phyloP scores from a whole-genome alignment of 2,888 invertebrate species.

The Gymnoscelis rufifasciata region DNA sequence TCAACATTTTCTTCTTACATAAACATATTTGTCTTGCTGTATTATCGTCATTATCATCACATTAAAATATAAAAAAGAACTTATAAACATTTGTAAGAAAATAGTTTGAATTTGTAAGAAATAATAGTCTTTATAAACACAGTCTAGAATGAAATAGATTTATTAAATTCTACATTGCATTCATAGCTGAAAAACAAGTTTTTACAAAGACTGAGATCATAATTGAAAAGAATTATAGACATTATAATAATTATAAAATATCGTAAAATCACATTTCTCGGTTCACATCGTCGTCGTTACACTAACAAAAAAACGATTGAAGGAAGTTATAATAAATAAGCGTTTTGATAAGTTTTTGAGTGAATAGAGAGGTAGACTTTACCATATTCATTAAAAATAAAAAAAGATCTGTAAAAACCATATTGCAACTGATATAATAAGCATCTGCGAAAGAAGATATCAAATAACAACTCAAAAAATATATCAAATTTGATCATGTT shows the following conservation, averaged over 20 bases:
- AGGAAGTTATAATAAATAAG: conserved; percentile 33
- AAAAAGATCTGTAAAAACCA: too few relatives aligned
- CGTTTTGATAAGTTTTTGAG: conserved; percentile 20
- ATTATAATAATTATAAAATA: conserved; percentile 33
- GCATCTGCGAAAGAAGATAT: too few relatives aligned
- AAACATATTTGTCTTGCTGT: conserved; percentile 52
- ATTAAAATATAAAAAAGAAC: not conserved
- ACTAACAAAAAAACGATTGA: conserved; percentile 29
- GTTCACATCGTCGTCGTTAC: conserved; percentile 42
- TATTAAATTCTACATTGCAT: not conserved
- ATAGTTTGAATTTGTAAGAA: too few relatives aligned
- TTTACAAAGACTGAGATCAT: conserved; percentile 48
- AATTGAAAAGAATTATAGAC: conserved; percentile 32
- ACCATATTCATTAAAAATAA: not conserved
- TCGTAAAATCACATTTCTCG: conserved; percentile 38
- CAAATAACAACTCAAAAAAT: too few relatives aligned
- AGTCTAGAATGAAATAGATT: too few relatives aligned
- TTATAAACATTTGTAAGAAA: too few relatives aligned
- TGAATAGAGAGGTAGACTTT: not conserved
- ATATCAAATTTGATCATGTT: too few relatives aligned
- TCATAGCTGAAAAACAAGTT: conserved; percentile 28
- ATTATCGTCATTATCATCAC: conserved; percentile 26
- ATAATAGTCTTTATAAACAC: too few relatives aligned
- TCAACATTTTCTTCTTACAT: conserved; percentile 51
- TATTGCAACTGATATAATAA: too few relatives aligned